Base-by-base conservation (phyloP, 1,140 invertebrate species). In the Varroa destructor region DNA sequence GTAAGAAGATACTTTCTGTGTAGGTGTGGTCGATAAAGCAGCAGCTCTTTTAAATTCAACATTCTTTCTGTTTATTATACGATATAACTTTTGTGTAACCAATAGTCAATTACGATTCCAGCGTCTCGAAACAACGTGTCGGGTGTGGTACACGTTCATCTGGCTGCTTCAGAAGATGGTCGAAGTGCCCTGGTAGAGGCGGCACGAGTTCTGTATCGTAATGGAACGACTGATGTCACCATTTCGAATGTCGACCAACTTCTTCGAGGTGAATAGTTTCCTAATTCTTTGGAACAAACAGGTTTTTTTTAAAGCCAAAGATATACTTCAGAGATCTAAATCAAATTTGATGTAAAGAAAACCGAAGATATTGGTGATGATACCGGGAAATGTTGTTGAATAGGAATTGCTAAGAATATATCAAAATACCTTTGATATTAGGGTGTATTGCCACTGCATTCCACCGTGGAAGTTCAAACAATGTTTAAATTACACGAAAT, bases 151-250 rank as follows among this genome's bases (percentile, higher is more conserved):
- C 61, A 67, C 37, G 61, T 67, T 4, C 61, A 67, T 40, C 40
- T 67, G 37, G 61, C 61, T 14, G 61, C 61, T 43, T 40, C 61
- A 2, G 61, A 67, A 8, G 61, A 67, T 46, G 61, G 61, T 40
- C 61, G 61, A 1, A 37, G 61, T 36, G 61, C 61, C 2, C 12
- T 67, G 12, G 61, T 67, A 1, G 61, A 67, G 37, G 61, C 61
- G 5, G 61, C 61, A 4, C 14, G 36, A 8, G 40, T 14, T 14
- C 37, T 67, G 61, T 37, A 67, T 67, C 12, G 46, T 4, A 46
- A 43, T 67, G 12, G 46, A 10, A 67, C 12, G 12, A 67, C 2
- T 1, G 61, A 37, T 36, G 61, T 67, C 61, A 67, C 61, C 1
- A 67, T 67, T 12, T 43, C 12, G 36, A 67, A 40, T 67, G 61